Conservation (phyloP, 1,140 invertebrate genomes). For the Drosophila setifemur region DNA sequence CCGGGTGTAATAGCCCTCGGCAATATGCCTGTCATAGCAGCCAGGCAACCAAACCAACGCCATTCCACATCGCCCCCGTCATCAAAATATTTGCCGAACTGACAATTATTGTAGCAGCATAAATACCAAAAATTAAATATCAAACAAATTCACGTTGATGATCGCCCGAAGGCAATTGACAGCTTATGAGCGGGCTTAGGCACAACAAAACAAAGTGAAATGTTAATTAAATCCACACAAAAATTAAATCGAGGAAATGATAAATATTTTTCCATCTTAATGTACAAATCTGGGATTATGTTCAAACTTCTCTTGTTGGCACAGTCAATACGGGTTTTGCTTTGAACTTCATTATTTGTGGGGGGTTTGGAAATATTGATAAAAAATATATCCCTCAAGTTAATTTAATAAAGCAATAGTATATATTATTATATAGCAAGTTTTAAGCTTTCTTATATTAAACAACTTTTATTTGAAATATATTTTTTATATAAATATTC, state of each 20-base stretch:
- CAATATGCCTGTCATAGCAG: slow-evolving; percentile 44
- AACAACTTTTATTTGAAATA: no score
- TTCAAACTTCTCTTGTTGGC: no score
- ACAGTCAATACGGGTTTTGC: no score
- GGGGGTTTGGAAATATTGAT: no score
- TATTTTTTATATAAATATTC: no score
- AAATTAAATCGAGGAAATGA: background rate
- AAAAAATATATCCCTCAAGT: no score
- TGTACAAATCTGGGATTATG: no score
- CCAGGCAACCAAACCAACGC: slow-evolving; percentile 11
- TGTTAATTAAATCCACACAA: slow-evolving; percentile 26
- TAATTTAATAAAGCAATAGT: no score
- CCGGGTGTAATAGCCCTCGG: slow-evolving; percentile 47
- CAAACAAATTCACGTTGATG: slow-evolving; percentile 33
- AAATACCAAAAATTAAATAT: slow-evolving; percentile 57
- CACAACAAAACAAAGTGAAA: slow-evolving; percentile 1
- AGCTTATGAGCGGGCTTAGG: slow-evolving; percentile 4
- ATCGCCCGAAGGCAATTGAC: slow-evolving; percentile 21
- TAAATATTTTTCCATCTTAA: background rate
- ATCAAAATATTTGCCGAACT: slow-evolving; percentile 25
- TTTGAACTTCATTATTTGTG: no score
- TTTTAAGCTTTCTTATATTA: no score
- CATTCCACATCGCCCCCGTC: background rate
- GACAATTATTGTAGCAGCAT: slow-evolving; percentile 46
- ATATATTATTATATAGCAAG: no score